Percentiles rank a stretch among this genome's conserved stretches.
Evolutionary conservation across 2,888 invertebrate species (phyloP).

Genomic region (Oscheius myriophilus): DNA sequence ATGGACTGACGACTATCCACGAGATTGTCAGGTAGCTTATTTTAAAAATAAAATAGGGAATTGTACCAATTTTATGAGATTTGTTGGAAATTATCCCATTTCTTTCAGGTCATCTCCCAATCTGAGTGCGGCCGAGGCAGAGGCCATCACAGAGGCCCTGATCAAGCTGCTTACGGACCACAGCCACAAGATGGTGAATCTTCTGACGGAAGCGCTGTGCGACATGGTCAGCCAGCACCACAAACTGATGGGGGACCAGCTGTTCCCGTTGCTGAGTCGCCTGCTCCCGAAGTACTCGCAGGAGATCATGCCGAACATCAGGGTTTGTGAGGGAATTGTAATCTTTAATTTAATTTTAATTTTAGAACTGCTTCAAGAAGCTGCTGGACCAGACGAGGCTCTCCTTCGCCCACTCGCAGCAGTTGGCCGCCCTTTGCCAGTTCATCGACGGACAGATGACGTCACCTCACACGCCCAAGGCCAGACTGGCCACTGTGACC

Average conservation of each 20-base stretch:
- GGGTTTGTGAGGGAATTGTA: background rate
- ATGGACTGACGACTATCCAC: constrained; percentile 85
- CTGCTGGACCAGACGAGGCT: constrained; percentile 2
- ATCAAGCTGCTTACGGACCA: constrained; percentile 33
- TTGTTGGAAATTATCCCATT: no score
- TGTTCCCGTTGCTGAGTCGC: constrained; percentile 88
- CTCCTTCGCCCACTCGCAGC: constrained; percentile 3
- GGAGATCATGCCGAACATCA: constrained; percentile 81
- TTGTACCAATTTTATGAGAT: no score
- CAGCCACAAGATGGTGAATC: constrained; percentile 22
- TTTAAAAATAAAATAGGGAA: no score
- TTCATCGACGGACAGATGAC: constrained; percentile 16
- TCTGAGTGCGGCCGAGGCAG: constrained; percentile 10
- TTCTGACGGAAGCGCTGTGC: constrained; percentile 84
- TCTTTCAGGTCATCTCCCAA: background rate
- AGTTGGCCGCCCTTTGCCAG: constrained; percentile 20
- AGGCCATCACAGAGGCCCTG: constrained; percentile 24
- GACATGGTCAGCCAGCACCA: constrained; percentile 78
- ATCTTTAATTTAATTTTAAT: background rate
- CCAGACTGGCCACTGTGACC: constrained; percentile 65
- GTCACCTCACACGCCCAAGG: constrained; percentile 22
- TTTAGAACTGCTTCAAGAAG: constrained; percentile 9
- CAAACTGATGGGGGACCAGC: constrained; percentile 82
- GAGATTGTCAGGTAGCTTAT: constrained; percentile 72
- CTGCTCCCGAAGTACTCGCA: constrained; percentile 84